Percentiles rank a stretch among this genome's conserved stretches.
Evolutionary conservation across 2,113 vertebrate genomes (phyloP).

Genomic region (Channa argus): DNA sequence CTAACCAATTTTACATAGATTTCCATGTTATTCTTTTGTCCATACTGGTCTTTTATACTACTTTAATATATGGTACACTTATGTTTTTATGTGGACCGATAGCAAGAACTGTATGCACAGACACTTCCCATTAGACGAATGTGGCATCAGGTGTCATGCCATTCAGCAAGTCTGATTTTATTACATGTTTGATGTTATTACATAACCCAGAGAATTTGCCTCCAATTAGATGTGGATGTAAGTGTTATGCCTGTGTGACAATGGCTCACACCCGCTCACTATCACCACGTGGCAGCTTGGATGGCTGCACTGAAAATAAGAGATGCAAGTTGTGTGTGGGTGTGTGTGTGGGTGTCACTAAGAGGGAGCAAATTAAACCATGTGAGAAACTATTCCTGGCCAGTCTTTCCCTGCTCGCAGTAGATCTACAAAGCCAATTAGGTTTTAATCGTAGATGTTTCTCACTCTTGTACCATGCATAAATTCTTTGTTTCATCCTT

Average conservation of each 20-base stretch:
- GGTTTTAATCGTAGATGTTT: conserved; percentile 24
- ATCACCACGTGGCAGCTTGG: conserved; percentile 49
- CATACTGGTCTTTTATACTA: background rate
- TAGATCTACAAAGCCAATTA: conserved; percentile 5
- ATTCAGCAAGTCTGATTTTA: conserved; percentile 47
- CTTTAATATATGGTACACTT: background rate
- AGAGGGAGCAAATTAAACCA: conserved; percentile 19
- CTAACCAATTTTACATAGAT: conserved; percentile 12
- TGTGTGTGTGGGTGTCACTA: background rate
- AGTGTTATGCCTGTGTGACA: conserved; percentile 38
- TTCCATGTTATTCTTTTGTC: background rate
- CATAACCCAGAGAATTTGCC: conserved; percentile 29
- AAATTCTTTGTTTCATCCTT: conserved; percentile 18
- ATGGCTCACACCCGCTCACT: conserved; percentile 35
- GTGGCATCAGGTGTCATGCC: conserved; percentile 21
- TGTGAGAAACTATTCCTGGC: conserved; percentile 17
- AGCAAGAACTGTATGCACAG: conserved; percentile 8
- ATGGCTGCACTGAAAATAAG: conserved; percentile 29
- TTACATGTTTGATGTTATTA: conserved; percentile 37
- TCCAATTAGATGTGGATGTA: conserved; percentile 27
- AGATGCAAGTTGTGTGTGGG: conserved; percentile 12
- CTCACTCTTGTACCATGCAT: background rate
- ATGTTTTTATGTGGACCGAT: conserved; percentile 6
- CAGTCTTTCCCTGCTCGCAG: conserved; percentile 7
- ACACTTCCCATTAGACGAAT: conserved; percentile 25